A percentile compares a stretch with the other conserved stretches of the same genome.
Evolutionary conservation across 2,797 vertebrate species (phyloP).

Genomic region (Zalophus californianus): DNA sequence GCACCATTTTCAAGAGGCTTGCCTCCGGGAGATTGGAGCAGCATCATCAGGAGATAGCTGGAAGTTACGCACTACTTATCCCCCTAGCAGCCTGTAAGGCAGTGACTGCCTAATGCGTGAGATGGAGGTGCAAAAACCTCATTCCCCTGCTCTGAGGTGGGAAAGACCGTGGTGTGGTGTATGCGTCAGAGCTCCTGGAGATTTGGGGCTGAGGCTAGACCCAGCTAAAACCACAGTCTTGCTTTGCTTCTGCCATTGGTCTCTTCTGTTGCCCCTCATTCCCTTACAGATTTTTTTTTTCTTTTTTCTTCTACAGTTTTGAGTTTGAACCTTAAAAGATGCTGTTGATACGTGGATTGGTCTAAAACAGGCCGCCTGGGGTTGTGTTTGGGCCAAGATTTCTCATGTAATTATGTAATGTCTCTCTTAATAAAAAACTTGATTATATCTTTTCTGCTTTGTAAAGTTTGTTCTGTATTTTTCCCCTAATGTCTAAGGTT

Average conservation of each 20-base stretch:
- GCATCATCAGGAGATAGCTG: not conserved
- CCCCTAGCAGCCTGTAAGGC: not conserved
- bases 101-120: not conserved
- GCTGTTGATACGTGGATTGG: not conserved
- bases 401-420: not conserved
- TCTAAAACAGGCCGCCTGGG: not conserved
- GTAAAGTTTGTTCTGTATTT: constrained; percentile 28
- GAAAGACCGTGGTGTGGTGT: not conserved
- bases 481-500: not conserved
- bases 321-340: not conserved
- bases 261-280: not conserved
- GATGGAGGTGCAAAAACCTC: not conserved
- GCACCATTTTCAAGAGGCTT: not conserved
- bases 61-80: not conserved
- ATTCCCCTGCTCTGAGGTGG: not conserved
- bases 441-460: not conserved
- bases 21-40: not conserved
- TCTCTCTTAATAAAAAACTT: not conserved
- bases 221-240: not conserved
- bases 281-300: not conserved
- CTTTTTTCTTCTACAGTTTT: not conserved
- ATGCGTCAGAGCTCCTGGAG: not conserved
- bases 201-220: not conserved
- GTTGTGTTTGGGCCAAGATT: not conserved
- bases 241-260: not conserved